phyloP scores from a whole-genome alignment of 35 echinoderm and acorn worm genomes.

The Strongylocentrotus purpuratus region DNA sequence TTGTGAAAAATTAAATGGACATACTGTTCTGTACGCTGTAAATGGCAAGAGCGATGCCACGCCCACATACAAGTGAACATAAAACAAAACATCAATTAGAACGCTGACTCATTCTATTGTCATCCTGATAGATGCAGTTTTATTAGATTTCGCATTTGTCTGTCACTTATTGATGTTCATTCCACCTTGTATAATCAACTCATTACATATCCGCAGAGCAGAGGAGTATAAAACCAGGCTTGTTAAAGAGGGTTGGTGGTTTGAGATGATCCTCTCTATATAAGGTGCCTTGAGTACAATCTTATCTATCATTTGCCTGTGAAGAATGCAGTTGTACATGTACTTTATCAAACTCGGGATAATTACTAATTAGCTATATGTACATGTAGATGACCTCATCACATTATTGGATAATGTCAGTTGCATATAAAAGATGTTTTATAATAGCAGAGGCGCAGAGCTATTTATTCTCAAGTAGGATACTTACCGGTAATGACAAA shows the following conservation, averaged over 20 bases:
- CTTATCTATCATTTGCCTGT: background rate
- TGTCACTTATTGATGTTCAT: background rate
- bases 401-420: background rate
- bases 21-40: too few relatives aligned
- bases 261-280: background rate
- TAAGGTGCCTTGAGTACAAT: background rate
- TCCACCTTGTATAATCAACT: background rate
- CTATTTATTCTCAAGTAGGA: background rate
- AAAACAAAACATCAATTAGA: background rate
- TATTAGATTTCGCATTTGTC: background rate
- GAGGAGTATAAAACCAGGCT: background rate
- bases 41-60: background rate
- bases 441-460: background rate
- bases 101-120: background rate
- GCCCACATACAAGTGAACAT: background rate
- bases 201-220: background rate
- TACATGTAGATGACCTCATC: background rate
- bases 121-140: background rate
- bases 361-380: background rate
- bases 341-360: background rate
- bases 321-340: background rate
- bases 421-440: background rate
- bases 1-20: background rate
- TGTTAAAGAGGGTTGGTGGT: background rate
- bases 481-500: too few relatives aligned